Conservation (phyloP, 2,113 vertebrate species). For the Pan troglodytes region NHGRI_mPanTro3-v2.1_pri NC_072402.2:18031501-18032000, state of each 20-base stretch:
- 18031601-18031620: neutral
- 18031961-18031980: no score
- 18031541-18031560: neutral
- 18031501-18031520: neutral
- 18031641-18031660: neutral
- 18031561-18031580: neutral
- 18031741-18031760: neutral
- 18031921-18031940: neutral
- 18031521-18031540: neutral
- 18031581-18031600: neutral
- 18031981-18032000: neutral
- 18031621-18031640: neutral
- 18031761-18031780: conserved; percentile 13
- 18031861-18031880: neutral
- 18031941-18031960: neutral
- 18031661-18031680: neutral
- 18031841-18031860: neutral
- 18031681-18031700: neutral
- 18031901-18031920: neutral
- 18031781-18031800: neutral
- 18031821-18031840: neutral
- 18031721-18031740: neutral
- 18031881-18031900: neutral
- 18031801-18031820: neutral
- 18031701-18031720: neutral